Evolutionary conservation across 2,113 vertebrate genomes (phyloP).

Genomic region (Callospermophilus lateralis): DNA sequence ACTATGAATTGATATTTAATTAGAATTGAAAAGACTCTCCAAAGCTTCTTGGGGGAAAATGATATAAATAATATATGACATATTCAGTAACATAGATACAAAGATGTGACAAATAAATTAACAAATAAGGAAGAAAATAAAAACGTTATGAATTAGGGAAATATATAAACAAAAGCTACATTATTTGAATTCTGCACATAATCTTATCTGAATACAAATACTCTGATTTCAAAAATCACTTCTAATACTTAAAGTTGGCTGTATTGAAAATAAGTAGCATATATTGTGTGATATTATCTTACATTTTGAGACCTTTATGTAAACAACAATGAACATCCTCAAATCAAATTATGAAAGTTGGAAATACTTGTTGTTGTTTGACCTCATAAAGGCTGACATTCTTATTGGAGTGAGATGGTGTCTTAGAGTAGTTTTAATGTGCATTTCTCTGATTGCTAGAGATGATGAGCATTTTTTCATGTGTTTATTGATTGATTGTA

Average conservation of each 20-base stretch:
- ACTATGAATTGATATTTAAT: neutral
- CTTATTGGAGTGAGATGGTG: no score
- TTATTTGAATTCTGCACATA: neutral
- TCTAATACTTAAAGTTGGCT: conserved; percentile 12
- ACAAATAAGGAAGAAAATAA: neutral
- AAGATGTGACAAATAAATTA: neutral
- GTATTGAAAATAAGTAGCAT: neutral
- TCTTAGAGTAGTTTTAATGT: no score
- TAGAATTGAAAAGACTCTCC: neutral
- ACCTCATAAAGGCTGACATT: no score
- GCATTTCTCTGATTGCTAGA: no score
- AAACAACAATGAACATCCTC: neutral
- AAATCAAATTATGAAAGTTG: neutral
- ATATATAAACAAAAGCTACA: neutral
- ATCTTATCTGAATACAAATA: neutral
- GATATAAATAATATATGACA: neutral
- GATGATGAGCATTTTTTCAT: no score
- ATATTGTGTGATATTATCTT: neutral
- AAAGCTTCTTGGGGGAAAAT: neutral
- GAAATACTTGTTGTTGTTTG: neutral
- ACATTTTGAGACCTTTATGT: neutral
- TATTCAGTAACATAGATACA: neutral
- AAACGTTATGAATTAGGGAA: neutral
- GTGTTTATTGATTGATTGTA: no score
- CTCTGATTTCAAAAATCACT: neutral